Percentiles rank a stretch among this genome's conserved stretches.
Evolutionary conservation across 2,888 invertebrate species (phyloP).

Genomic region (Perizoma affinitatum): DNA sequence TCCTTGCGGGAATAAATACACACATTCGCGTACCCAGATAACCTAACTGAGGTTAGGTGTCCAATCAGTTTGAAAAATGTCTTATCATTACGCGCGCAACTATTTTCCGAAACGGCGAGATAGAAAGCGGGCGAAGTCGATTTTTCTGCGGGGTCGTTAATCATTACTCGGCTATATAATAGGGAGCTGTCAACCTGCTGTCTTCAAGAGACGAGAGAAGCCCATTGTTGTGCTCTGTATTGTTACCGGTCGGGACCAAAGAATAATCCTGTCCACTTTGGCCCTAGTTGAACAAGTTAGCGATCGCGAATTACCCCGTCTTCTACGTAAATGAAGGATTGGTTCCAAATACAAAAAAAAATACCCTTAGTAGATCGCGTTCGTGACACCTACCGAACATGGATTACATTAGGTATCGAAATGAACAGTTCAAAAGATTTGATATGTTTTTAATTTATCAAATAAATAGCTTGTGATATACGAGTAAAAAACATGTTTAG

Average conservation of each 20-base stretch:
- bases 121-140: constrained; percentile 30
- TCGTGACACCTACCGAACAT: too few species aligned
- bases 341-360: constrained; percentile 26
- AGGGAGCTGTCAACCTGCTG: constrained; percentile 54
- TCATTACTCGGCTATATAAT: constrained; percentile 50
- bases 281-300: constrained; percentile 17
- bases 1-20: too few species aligned
- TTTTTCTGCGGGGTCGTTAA: constrained; percentile 50
- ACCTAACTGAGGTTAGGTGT: too few species aligned
- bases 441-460: too few species aligned
- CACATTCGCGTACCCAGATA: too few species aligned
- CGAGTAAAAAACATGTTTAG: too few species aligned
- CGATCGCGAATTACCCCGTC: constrained; percentile 22
- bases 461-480: too few species aligned
- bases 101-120: constrained; percentile 26
- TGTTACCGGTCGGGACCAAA: constrained; percentile 40
- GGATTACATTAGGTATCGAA: too few species aligned
- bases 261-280: constrained; percentile 40
- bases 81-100: constrained; percentile 6
- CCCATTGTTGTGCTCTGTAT: constrained; percentile 45
- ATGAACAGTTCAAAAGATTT: too few species aligned
- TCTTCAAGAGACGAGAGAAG: constrained; percentile 38
- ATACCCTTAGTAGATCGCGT: too few species aligned
- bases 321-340: constrained; percentile 29
- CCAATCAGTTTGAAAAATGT: constrained; percentile 14